Conservation (phyloP, 2,113 vertebrate species). For the Atractosteus spatula region DNA sequence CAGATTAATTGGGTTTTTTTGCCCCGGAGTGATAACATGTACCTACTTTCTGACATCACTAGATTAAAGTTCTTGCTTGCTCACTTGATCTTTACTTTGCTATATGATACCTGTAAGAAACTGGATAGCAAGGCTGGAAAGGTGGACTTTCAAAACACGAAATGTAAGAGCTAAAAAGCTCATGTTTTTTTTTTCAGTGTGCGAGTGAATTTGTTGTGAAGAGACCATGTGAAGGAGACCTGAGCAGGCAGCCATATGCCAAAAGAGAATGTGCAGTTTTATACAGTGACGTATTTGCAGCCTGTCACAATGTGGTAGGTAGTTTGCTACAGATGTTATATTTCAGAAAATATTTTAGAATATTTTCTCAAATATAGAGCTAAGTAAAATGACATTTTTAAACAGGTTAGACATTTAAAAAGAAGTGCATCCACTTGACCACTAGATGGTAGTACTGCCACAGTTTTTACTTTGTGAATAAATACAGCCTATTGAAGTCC, state of each 20-base stretch:
- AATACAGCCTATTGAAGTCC: too few species aligned
- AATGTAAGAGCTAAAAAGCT: neutral
- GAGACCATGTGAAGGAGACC: conserved; percentile 89
- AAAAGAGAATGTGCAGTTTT: conserved; percentile 94
- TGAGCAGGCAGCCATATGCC: conserved; percentile 93
- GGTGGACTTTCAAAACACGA: too few species aligned
- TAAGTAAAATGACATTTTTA: too few species aligned
- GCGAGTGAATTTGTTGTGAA: conserved; percentile 79
- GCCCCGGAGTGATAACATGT: too few species aligned
- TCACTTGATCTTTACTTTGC: neutral
- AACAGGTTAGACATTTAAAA: too few species aligned
- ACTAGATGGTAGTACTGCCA: conserved; percentile 21
- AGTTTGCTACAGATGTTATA: neutral
- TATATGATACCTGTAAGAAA: conserved; percentile 2
- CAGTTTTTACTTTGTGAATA: neutral
- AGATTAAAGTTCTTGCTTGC: neutral
- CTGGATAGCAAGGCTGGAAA: too few species aligned
- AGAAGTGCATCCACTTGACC: neutral
- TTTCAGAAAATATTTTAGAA: too few species aligned
- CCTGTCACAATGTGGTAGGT: conserved; percentile 95
- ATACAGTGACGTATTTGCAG: conserved; percentile 93
- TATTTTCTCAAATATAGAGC: too few species aligned
- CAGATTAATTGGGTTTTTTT: too few species aligned
- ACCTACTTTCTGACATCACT: neutral
- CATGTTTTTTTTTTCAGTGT: conserved; percentile 69